Base-by-base conservation (phyloP, 2,797 vertebrate genomes). In the Ispidina picta region DNA sequence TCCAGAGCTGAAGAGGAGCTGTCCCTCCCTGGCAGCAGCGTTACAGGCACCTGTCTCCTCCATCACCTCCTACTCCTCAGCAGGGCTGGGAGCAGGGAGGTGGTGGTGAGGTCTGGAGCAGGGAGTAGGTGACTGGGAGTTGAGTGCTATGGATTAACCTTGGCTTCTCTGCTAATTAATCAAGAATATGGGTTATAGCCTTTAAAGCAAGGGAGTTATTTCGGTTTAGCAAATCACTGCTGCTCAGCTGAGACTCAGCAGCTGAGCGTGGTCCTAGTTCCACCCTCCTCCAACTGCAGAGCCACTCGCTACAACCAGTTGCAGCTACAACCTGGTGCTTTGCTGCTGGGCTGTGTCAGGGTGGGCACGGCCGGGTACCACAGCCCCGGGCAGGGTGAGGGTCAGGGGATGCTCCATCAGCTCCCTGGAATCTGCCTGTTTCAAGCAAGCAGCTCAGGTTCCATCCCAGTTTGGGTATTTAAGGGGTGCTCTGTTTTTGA, bases 121-220 rank as follows among this genome's bases (percentile, higher is more conserved):
- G 28, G 5, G 39, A 65, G 54, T 8, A 81, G 59, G 73, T 85
- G 90, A 49, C 39, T 39, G 76, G 63, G 65, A 80, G 46, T 12
- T 22, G 29, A 80, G 79, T 33, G 5, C 70, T 60, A 2, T 2
- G 8, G 52, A 70, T 87, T 93, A 88, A 90, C 90, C 95, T 93
- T 91, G 78, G 23, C 79, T 80, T 72, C 76, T 56, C 82, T 71
- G 73, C 91, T 93, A 93, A 92, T 94, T 95, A 94, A 48, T 66
- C 49, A 20, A 68, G 77, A 85, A 91, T 86, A 62, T 72, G 81
- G 92, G 89, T 96, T 91, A 73, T 70, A 59, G 22, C 71, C 25
- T 90, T 91, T 84, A 80, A 58, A 91, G 33, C 74, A 55, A 5
- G 0, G 0, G 52, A 82, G 74, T 86, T 83, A 88, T 94, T 94